Base-by-base conservation (phyloP, 37 sponge, comb jelly and placozoan species). In the Theonella swinhoei region DNA sequence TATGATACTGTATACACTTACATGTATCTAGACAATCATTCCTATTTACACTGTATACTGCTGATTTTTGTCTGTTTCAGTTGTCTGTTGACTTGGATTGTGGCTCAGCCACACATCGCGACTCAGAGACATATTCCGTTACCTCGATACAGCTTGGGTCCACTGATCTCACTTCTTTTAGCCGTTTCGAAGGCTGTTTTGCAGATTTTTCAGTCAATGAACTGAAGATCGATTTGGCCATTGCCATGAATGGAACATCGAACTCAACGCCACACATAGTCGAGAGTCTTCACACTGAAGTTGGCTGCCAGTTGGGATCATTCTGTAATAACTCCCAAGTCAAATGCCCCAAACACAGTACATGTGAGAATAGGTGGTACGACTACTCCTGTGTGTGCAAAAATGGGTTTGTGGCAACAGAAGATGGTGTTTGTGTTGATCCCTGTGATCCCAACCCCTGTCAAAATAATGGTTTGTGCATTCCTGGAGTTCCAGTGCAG, bases 31-130 rank as follows among this genome's bases (percentile, higher is more conserved):
- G n/a, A n/a, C n/a, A n/a, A n/a, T n/a, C n/a, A n/a, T n/a, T n/a
- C n/a, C n/a, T n/a, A n/a, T n/a, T n/a, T n/a, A n/a, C n/a, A n/a
- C n/a, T n/a, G n/a, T n/a, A n/a, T n/a, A n/a, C n/a, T n/a, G n/a
- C n/a, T n/a, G n/a, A n/a, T n/a, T n/a, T n/a, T n/a, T n/a, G n/a
- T n/a, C n/a, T n/a, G n/a, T n/a, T n/a, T n/a, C 62, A 78, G 78
- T 68, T 87, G 19, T 74, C 80, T 32, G 64, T 87, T 20, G 87
- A 87, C 74, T 29, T 28, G 40, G 80, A 62, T 19, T 70, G 87
- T 47, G 67, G 64, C 20, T 2, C 8, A 0, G 22, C 67, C 33
- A 41, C 64, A 5, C 3, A 71, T 1, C 79, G 74, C 25, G 64
- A 73, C 42, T 31, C 39, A 2, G 64, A 64, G 4, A 5, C 19